Evolutionary conservation across 2,888 invertebrate species (phyloP).

Genomic region (Deilephila porcellus): DNA sequence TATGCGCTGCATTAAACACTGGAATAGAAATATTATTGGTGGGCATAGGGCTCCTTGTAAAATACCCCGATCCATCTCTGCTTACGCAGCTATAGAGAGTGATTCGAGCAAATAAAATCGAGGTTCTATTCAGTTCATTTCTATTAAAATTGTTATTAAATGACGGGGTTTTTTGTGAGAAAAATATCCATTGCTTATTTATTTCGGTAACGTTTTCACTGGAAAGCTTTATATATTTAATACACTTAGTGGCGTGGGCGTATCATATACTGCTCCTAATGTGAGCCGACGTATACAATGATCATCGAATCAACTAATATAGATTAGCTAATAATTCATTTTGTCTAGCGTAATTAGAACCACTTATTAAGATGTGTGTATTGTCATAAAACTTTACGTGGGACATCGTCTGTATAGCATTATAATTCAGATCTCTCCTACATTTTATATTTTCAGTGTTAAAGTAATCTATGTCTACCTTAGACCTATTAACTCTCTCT

Average conservation of each 20-base stretch:
- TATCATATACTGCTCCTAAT: background rate
- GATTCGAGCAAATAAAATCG: conserved; percentile 46
- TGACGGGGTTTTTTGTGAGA: conserved; percentile 39
- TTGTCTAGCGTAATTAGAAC: background rate
- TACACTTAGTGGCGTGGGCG: conserved; percentile 1
- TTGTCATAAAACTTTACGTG: too few relatives aligned
- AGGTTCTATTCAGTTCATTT: conserved; percentile 41
- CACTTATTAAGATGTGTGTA: too few relatives aligned
- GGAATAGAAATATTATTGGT: background rate
- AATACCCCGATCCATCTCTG: background rate
- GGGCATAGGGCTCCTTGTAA: background rate
- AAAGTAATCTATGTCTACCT: too few relatives aligned
- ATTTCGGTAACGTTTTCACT: conserved; percentile 17
- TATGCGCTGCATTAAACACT: background rate
- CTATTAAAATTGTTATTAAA: conserved; percentile 49
- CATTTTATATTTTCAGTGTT: too few relatives aligned
- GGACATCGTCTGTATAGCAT: too few relatives aligned
- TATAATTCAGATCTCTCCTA: too few relatives aligned
- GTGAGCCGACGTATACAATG: background rate
- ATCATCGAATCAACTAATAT: background rate
- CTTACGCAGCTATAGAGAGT: conserved; percentile 36
- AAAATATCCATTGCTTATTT: conserved; percentile 41
- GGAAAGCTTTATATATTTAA: background rate
- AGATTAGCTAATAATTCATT: background rate
- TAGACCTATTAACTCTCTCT: too few relatives aligned